A percentile compares a stretch with the other conserved stretches of the same genome.
Conservation (phyloP, 1,140 invertebrate species). For the Oncopodura yosiiana region DNA sequence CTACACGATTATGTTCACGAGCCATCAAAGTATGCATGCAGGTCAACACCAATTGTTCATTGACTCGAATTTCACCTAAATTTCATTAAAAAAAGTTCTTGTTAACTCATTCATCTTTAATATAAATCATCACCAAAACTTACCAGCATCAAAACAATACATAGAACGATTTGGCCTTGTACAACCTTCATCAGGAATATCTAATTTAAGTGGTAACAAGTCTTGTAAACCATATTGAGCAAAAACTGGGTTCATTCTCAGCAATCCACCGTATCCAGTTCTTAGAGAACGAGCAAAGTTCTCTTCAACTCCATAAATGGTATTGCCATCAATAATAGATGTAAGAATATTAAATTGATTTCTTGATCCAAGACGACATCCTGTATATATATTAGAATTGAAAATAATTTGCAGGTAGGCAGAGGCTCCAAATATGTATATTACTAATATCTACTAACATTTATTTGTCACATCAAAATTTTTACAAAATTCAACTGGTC, state of each 20-base stretch:
- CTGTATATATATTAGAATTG: not conserved
- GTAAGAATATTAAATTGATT: conserved; percentile 72
- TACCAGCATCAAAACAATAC: conserved; percentile 84
- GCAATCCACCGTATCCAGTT: conserved; percentile 61
- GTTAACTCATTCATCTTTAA: no score
- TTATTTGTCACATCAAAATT: no score
- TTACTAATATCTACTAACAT: no score
- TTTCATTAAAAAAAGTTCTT: no score
- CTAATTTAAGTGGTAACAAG: conserved; percentile 74
- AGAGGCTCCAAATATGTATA: no score
- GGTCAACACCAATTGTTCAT: conserved; percentile 79
- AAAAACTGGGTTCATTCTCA: conserved; percentile 82
- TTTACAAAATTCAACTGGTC: no score
- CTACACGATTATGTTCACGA: conserved; percentile 75
- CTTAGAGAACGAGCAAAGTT: conserved; percentile 65
- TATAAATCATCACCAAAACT: conserved; percentile 23
- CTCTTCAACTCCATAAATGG: conserved; percentile 72
- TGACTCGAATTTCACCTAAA: conserved; percentile 81
- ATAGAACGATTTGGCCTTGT: conserved; percentile 73
- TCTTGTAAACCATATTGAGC: conserved; percentile 77
- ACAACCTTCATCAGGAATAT: conserved; percentile 86
- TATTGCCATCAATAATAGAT: conserved; percentile 70
- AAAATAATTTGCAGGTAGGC: no score
- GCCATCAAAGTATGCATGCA: conserved; percentile 86
- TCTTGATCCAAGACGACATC: conserved; percentile 51